Evolutionary conservation across 2,888 invertebrate genomes (phyloP), one percentile per base, ranked within the genome.

Genomic region (Drosophila formosana): DNA sequence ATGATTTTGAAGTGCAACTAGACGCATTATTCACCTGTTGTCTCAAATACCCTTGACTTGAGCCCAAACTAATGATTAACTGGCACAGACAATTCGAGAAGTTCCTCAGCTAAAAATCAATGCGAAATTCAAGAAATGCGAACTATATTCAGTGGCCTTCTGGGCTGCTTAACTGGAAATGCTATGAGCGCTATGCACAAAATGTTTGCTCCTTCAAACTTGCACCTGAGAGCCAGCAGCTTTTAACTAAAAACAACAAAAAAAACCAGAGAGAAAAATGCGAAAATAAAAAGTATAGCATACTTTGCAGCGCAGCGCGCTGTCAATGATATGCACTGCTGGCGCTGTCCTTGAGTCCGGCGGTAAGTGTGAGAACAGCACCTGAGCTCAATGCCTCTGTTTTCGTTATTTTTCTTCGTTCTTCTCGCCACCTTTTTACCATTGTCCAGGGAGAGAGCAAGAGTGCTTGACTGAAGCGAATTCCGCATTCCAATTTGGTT

Each of bases 321-420:
- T 41, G 50, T 58, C 28, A 50, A 58, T 60, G 50, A 60, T 50
- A 60, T 60, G 39, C 39, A 37, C 37, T 37, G 23, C 1, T 39
- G 39, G 30, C 43, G 47, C 49, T 66, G 69, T 80, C 85, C 82
- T 82, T 82, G 82, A 61, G 72, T 65, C 34, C 46, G 28, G 23
- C 64, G 66, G 47, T 79, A 72, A 80, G 86, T 86, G 84, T 72
- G 69, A 83, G 64, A 64, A 32, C 62, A 58, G 53, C 82, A 82
- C 81, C 86, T 86, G 76, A 62, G 56, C 73, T 78, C 75, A 86
- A 86, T 86, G 82, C 72, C 72, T 65, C 50, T 49, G 37, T 37
- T 37, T 37, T 37, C 37, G 37, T 37, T 37, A 37, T 37, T 37
- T 37, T 37, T 56, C 2, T 9, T 13, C 50, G 13, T 49, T 11